Conservation (phyloP, 2,113 vertebrate genomes). For the Eptesicus fuscus region DNA sequence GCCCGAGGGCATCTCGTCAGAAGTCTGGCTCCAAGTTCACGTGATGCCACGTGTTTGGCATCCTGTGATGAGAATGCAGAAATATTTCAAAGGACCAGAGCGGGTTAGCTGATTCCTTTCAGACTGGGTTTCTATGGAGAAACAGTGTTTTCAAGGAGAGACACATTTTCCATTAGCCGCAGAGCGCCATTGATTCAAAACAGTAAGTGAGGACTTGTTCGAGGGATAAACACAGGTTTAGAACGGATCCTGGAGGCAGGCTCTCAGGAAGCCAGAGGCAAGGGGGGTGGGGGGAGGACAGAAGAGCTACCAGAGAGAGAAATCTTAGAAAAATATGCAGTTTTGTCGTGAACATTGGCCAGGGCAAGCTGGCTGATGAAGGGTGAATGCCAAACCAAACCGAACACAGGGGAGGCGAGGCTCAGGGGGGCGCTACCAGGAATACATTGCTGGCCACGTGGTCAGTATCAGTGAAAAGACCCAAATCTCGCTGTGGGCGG, state of each 20-base stretch:
- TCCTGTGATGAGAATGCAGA: slow-evolving; percentile 43
- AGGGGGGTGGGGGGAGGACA: neutral
- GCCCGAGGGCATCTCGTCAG: slow-evolving; percentile 27
- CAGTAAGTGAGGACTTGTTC: slow-evolving; percentile 35
- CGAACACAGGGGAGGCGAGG: slow-evolving; percentile 36
- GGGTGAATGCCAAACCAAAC: slow-evolving; percentile 37
- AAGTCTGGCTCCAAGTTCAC: slow-evolving; percentile 17
- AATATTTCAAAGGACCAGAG: neutral
- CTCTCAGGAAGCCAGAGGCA: slow-evolving; percentile 41
- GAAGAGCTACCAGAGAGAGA: slow-evolving; percentile 11
- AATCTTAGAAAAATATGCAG: slow-evolving; percentile 37
- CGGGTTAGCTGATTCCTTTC: neutral
- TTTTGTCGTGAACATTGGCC: slow-evolving; percentile 42
- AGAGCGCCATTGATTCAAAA: slow-evolving; percentile 38
- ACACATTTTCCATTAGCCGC: slow-evolving; percentile 1
- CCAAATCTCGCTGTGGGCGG: neutral
- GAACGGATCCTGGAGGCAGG: neutral
- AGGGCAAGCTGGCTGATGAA: slow-evolving; percentile 51
- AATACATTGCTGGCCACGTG: neutral
- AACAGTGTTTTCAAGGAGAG: slow-evolving; percentile 9
- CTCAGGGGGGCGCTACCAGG: neutral
- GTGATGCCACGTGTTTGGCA: slow-evolving; percentile 34
- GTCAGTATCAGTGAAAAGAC: neutral
- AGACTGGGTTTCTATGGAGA: slow-evolving; percentile 11
- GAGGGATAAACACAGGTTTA: slow-evolving; percentile 18